These are phyloP conservation scores for Liparis tanakae DNA, from an alignment of 2,797 vertebrate species.

Conservation along the genomic window DNA sequence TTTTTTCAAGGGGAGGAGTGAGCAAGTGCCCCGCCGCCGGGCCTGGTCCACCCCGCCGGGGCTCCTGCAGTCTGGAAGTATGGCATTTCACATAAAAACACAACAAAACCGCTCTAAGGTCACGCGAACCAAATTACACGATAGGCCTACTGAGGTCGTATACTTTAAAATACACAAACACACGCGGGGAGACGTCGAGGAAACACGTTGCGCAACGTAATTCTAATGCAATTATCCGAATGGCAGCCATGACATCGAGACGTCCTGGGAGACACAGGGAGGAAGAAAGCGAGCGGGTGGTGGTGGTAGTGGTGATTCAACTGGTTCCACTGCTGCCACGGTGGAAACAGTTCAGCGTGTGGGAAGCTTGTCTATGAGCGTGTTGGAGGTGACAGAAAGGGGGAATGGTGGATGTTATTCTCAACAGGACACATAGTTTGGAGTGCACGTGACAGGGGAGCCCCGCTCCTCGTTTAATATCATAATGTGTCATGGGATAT, in stretches of 20 bases:
- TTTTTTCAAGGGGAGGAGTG: constrained; percentile 75
- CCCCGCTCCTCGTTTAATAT: constrained; percentile 31
- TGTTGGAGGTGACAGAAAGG: constrained; percentile 29
- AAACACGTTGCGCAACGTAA: constrained; percentile 57
- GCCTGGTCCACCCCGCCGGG: constrained; percentile 44
- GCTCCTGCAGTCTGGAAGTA: constrained; percentile 53
- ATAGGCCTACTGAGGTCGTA: constrained; percentile 44
- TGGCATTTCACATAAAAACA: constrained; percentile 69
- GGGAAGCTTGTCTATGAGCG: constrained; percentile 17
- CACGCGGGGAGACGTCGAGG: constrained; percentile 28
- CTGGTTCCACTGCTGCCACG: constrained; percentile 22
- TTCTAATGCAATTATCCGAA: constrained; percentile 59
- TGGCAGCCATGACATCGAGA: constrained; percentile 40
- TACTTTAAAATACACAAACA: constrained; percentile 46
- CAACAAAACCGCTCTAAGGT: constrained; percentile 40
- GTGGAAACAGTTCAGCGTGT: constrained; percentile 45
- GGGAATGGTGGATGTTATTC: constrained; percentile 22
- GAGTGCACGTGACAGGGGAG: constrained; percentile 1
- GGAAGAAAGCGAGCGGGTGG: constrained; percentile 38
- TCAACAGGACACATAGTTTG: constrained; percentile 2
- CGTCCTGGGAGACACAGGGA: constrained; percentile 41
- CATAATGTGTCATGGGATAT: constrained; percentile 40
- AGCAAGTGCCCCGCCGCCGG: constrained; percentile 53
- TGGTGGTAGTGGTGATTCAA: constrained; percentile 38
- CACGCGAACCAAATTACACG: constrained; percentile 46